phyloP scores from a whole-genome alignment of 2,888 invertebrate species.

The Drosophila niveifrons region DNA sequence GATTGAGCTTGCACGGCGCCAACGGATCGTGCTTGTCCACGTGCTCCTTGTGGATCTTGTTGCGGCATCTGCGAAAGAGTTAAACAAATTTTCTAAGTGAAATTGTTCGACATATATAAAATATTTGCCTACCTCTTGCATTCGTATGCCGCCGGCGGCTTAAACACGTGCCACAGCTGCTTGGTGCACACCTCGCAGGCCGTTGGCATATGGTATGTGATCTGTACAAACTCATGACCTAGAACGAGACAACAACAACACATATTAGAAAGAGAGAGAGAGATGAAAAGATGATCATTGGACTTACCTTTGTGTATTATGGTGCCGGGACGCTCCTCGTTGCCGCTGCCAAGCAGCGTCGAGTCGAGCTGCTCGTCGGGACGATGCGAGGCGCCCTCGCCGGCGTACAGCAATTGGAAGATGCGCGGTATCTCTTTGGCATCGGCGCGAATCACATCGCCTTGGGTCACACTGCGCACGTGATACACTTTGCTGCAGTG shows the following conservation, averaged over 20 bases:
- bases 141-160: conserved; percentile 98
- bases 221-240: conserved; percentile 97
- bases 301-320: conserved; percentile 84
- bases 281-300: background rate
- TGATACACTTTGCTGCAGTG: conserved; percentile 97
- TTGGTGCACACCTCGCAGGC: conserved; percentile 99
- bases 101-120: no score
- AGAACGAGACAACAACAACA: background rate
- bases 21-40: conserved; percentile 92
- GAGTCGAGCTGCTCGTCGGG: conserved; percentile 89
- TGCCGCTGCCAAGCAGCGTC: conserved; percentile 85
- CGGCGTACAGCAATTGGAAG: conserved; percentile 98
- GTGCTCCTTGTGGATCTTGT: conserved; percentile 99
- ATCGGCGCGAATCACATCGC: conserved; percentile 99
- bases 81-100: no score
- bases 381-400: conserved; percentile 96
- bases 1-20: conserved; percentile 98
- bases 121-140: conserved; percentile 89
- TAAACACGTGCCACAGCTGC: conserved; percentile 98
- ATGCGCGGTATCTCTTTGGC: conserved; percentile 99
- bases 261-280: background rate
- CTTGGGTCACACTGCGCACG: conserved; percentile 98
- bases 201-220: conserved; percentile 99
- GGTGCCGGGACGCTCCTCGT: conserved; percentile 85
- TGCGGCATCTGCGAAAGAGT: conserved; percentile 93